Base-by-base conservation (phyloP, 2,113 vertebrate species). In the Osmerus mordax region DNA sequence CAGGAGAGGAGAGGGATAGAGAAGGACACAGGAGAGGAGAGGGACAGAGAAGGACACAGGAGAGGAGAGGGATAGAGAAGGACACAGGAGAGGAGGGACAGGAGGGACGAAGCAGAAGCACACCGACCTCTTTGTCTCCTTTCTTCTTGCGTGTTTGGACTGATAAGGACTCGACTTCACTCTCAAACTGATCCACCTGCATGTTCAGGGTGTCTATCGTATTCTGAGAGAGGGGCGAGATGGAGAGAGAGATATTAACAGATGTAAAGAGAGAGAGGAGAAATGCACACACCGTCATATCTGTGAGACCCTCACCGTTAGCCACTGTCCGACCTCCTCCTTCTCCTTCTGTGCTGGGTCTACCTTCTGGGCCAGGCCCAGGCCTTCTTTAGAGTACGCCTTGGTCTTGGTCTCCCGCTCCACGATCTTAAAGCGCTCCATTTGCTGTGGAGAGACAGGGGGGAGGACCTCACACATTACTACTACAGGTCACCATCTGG, bases 151-250 rank as follows among this genome's bases (percentile, higher is more conserved):
- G 91, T 0, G 95, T 96, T 78, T 95, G 94, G 70, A 95, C 95
- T 0, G 95, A 97, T 12, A 97, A 91, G 0, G 94, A 95, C 85
- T 97, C 96, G 84, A 96, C 94, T 41, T 97, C 95, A 1, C 95
- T 97, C 88, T 97, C 96, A 12, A 95, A 97, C 90, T 95, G 95
- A 88, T 97, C 96, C 91, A 97, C 95, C 89, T 97, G 95, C 96
- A 96, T 96, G 91, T 97, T 97, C 53, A 97, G 78, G 0, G 91
- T 93, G 91, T 96, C 94, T 51, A 96, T 96, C 21, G 94, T 96
- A 23, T 92, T 93, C 95, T 96, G 59, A 25, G 19, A 29, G 21
- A 65, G 15, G 32, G 19, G 23, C 19, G 19, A 61, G 28, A 67
- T 12, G 19, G 11, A 54, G 36, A 19, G 11, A 41, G 19, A 21